Evolutionary conservation across 1,140 invertebrate genomes (phyloP), one percentile per base, ranked within the genome.

Genomic region (Drosophila sp.): DNA sequence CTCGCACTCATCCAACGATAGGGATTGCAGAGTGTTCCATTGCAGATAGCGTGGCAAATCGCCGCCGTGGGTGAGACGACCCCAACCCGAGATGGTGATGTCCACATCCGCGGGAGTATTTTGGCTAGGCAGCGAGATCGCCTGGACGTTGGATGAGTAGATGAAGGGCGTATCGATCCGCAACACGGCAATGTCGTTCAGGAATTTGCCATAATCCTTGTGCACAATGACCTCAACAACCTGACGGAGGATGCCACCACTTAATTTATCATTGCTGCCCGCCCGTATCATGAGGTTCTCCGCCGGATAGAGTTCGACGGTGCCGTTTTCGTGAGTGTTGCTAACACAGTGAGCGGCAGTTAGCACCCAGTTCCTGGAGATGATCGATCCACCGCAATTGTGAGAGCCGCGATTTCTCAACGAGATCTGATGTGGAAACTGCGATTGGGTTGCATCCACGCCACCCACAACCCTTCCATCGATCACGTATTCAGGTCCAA

Each of bases 321-420:
- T 8, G 0, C 65, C 56, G 2, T 57, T 61, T 0, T 9, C 40
- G 27, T 76, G 34, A 3, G 11, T 0, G 4, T 46, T 59, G 16
- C 61, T 64, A 4, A 90, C 80, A 58, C 94, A 95, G 63, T 94
- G 94, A 34, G 93, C 94, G 1, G 94, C 94, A 0, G 94, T 94
- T 2, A 94, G 79, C 27, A 94, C 91, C 71, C 91, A 94, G 57
- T 92, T 89, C 0, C 76, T 66, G 7, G 90, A 91, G n/a, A 94
- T 79, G 2, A 95, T 93, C 0, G 94, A 94, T 11, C 93, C 94
- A 2, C 94, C 94, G 46, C 94, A 95, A 43, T 91, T 91, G 34
- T 93, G 92, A 0, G 82, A 89, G 4, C 67, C 58, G 0, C 32
- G 38, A 61, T 84, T 91, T 29, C 92, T 76, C 34, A 93, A 41